A percentile compares a stretch with the other conserved stretches of the same genome.
Conservation (phyloP, 2,888 invertebrate species). For the Scelioninae gen. 1 region DNA sequence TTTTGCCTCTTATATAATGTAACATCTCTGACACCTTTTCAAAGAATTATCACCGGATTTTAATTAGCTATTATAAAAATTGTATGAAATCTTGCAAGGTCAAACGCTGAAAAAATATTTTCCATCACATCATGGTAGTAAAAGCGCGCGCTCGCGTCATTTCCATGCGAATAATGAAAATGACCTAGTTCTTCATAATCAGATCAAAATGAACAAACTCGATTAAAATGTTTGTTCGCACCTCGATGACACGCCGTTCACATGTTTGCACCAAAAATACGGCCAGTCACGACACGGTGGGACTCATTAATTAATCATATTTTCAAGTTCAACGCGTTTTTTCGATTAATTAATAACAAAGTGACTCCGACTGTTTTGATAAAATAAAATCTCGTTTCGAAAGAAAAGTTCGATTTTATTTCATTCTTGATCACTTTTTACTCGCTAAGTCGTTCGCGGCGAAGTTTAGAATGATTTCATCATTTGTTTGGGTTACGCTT, state of each 20-base stretch:
- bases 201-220: constrained; percentile 1
- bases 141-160: constrained; percentile 16
- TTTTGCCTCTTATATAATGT: no score
- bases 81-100: constrained; percentile 9
- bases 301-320: constrained; percentile 7
- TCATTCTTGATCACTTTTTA: neutral
- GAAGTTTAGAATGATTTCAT: constrained; percentile 14
- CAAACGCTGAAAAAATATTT: constrained; percentile 2
- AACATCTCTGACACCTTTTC: no score
- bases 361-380: constrained; percentile 5
- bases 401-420: neutral
- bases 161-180: constrained; percentile 14
- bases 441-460: neutral
- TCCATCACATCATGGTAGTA: constrained; percentile 6
- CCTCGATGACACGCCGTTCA: neutral
- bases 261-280: constrained; percentile 9
- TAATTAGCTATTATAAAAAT: constrained; percentile 10
- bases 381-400: neutral
- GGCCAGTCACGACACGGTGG: constrained; percentile 4
- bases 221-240: constrained; percentile 18
- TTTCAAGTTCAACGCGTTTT: constrained; percentile 33
- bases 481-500: constrained; percentile 27
- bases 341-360: constrained; percentile 22
- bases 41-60: neutral
- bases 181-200: constrained; percentile 24